Evolutionary conservation across 2,113 vertebrate genomes (phyloP), one percentile per base, ranked within the genome.

Genomic region (Erinaceus europaeus): DNA sequence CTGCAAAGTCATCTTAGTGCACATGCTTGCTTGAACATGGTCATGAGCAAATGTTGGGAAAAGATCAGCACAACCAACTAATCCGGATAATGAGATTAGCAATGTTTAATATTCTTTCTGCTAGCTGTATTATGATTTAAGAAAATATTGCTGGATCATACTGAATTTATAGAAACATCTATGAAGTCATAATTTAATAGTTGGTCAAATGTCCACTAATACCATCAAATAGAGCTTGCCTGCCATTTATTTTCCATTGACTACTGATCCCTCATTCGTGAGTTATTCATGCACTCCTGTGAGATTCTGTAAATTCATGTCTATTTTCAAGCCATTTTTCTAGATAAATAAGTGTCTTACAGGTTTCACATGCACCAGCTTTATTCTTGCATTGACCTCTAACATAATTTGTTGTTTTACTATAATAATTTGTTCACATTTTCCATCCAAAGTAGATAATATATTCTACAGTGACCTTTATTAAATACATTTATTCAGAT

Each of bases 211-310:
- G 81, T 81, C 29, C 55, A 68, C 34, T 62, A 84, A 77, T 77
- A 44, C n/a, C 50, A 44, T 86, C 62, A 91, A 61, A 68, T 42
- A 62, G 61, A 78, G 90, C 34, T 85, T 89, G 23, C 59, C 38
- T 62, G 25, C 0, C 38, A 42, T 73, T 62, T 61, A 67, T 77
- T 86, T 80, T 55, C 15, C 55, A 48, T 48, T 84, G 42, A 77
- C 50, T 36, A 13, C 61, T 1, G 77, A 52, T 64, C 27, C 81
- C 20, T 76, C 74, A 50, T 61, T 72, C 42, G 42, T 91, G 27
- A 6, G 11, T 52, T 88, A 74, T 90, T 86, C 50, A 81, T n/a
- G 48, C 15, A 27, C 52, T 61, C 20, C 14, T 74, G 48, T n/a
- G 79, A 65, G 25, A 74, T n/a, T 79, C 25, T 86, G 17, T 75